Base-by-base conservation (phyloP, 2,797 vertebrate genomes). In the Spatula clypeata region DNA sequence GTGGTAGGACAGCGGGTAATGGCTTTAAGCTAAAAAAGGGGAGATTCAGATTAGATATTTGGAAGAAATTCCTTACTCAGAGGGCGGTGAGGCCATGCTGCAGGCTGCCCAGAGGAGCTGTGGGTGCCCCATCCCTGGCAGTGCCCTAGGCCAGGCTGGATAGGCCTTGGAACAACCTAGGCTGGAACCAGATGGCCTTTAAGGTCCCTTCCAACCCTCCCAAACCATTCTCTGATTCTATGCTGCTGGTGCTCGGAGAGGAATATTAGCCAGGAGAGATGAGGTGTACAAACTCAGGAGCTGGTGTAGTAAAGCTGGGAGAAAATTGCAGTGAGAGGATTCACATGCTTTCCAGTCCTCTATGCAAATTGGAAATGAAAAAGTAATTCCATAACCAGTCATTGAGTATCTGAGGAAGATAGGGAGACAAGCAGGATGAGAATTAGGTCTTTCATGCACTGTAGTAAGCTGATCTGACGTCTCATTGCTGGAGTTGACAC, bases 201-300 rank as follows among this genome's bases (percentile, higher is more conserved):
- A 40, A 62, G 61, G 38, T 29, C 38, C 27, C 18, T 42, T 62
- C 27, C 61, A 62, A 42, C 38, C 45, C 45, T 47, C 45, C 38
- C 38, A 62, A 42, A 31, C 18, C 29, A 18, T 42, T 42, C 18
- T 42, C 9, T 42, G 27, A 62, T 40, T 40, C 61, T 19, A 13
- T 23, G 17, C 9, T 85, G 42, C 24, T 66, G 67, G 7, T 55
- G 53, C 26, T 79, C 71, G 38, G n/a, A 60, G 60, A 76, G 49
- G 34, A 73, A 20, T 11, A 60, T 62, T 13, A 53, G 45, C 38
- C 53, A 40, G 54, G 18, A 71, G 20, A n/a, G 18, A 57, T 11
- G 23, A 11, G 1, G 16, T 12, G 9, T 0, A 0, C 49, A 11
- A 44, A 66, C 26, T 65, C 20, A 42, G 61, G 26, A 76, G 34